Base-by-base conservation (phyloP, 1,140 invertebrate species). In the Whitmania pigra region DNA sequence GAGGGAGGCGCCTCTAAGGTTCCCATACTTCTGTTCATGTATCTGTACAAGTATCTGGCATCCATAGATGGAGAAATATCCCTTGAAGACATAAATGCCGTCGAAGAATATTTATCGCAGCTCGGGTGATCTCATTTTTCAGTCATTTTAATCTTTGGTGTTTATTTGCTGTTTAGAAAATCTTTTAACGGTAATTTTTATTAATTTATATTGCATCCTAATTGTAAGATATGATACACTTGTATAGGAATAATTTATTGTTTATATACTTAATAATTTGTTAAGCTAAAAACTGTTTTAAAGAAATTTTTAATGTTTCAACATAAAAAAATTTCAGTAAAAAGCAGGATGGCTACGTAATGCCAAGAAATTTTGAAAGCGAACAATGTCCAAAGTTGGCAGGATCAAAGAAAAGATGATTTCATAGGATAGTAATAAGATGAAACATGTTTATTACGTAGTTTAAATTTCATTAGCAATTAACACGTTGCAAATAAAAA, bases 1-100 rank as follows among this genome's bases (percentile, higher is more conserved):
- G 89, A 90, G 75, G 90, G 90, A 54, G 89, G 88, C 2, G 87
- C 87, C 6, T 86, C 89, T 2, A 86, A 87, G 75, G 89, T 93
- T 70, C 85, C 87, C 0, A 83, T 87, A 53, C 82, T 85, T 71
- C 84, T 85, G 31, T 91, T 90, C 79, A 79, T 87, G 40, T 82
- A 84, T 49, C 82, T 89, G 73, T 91, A 91, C 81, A 81, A 78
- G 69, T 89, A 87, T 77, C 80, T 92, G 29, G 89, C 88, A 2
- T 76, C 79, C 63, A 85, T 90, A 71, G 88, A 90, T 79, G 87
- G 86, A 9, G 85, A 82, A 72, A 83, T 82, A 27, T 78, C 80
- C 36, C 72, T 77, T 63, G 77, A 79, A 73, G 79, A 82, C 55
- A 77, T 81, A n/a, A 78, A 78, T 69, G 78, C 80, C 71, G 80